Evolutionary conservation across 2,797 vertebrate genomes (phyloP), one percentile per base, ranked within the genome.

Genomic region (Aeoliscus strigatus): DNA sequence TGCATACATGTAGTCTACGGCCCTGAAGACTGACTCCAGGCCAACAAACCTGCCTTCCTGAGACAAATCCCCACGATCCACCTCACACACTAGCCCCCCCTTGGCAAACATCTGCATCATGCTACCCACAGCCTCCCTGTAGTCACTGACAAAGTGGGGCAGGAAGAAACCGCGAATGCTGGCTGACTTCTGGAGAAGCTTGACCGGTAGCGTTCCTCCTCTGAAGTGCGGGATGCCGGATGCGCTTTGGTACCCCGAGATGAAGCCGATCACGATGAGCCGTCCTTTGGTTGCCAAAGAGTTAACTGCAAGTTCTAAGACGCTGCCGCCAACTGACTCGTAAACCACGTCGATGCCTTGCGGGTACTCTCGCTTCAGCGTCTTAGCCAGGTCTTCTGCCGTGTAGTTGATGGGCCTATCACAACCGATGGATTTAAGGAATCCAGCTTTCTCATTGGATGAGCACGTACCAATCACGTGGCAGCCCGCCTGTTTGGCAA

Each of bases 381-480:
- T 81, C 3, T 75, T 43, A 1, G 70, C 73, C 21, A 94, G 65
- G 14, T 89, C 80, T 82, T 97, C 92, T 0, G 71, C 34, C 46
- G 84, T 87, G 66, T 94, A 90, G 89, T 93, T 93, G 85, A 97
- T 90, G 0, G 93, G 86, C 40, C 55, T 80, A 71, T 94, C 90
- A 6, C 93, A 97, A 60, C 92, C 91, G 13, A 97, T 56, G 51
- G 91, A 91, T 72, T 89, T 94, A 25, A 97, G 87, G 70, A 94
- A 95, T 31, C 86, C 86, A 0, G 82, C 82, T 67, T 97, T 97
- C 67, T 90, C 88, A 1, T 90, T 76, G 10, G 90, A 91, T 1
- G 93, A 96, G 50, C 93, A 97, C 42, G 93, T 96, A 24, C 94
- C 95, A 13, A 94, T 86, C 15, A 96, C 90, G 3, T 91, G 93